phyloP scores from a whole-genome alignment of 1,140 invertebrate genomes.

The Zaprionus capensis region DNA sequence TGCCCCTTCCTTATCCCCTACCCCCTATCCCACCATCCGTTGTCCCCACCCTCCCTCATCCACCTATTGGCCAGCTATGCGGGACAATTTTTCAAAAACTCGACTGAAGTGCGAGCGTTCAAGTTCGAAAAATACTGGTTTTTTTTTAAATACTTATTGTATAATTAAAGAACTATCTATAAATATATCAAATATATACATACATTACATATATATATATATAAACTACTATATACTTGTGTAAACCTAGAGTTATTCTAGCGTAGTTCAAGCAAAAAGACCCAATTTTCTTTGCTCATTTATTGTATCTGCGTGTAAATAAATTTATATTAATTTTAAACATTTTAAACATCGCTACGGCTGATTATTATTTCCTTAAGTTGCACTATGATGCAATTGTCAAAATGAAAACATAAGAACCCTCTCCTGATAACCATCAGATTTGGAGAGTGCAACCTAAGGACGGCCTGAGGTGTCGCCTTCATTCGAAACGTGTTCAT shows the following conservation, averaged over 20 bases:
- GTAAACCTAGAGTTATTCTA: conserved; percentile 68
- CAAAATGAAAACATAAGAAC: background rate
- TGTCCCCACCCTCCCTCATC: background rate
- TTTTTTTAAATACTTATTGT: conserved; percentile 56
- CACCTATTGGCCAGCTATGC: conserved; percentile 51
- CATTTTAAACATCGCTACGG: conserved; percentile 58
- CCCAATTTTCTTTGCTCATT: conserved; percentile 75
- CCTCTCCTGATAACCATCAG: no score
- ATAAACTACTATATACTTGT: conserved; percentile 23
- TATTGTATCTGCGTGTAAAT: conserved; percentile 81
- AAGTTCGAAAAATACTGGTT: conserved; percentile 81
- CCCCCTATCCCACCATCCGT: background rate
- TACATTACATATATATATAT: conserved; percentile 45
- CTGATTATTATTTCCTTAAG: conserved; percentile 52
- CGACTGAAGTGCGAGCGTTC: conserved; percentile 79
- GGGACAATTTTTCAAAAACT: conserved; percentile 65
- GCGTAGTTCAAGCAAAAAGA: conserved; percentile 77
- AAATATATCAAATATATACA: conserved; percentile 62
- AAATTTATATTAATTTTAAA: conserved; percentile 77
- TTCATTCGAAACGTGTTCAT: conserved; percentile 48
- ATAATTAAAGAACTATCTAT: conserved; percentile 63
- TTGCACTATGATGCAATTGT: conserved; percentile 38
- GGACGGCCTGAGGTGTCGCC: conserved; percentile 19
- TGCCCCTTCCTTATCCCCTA: background rate
- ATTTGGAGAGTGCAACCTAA: conserved; percentile 26